These are phyloP conservation scores for Phyllostomus discolor DNA, from an alignment of 2,113 vertebrate species.

Conservation along the genomic window DNA sequence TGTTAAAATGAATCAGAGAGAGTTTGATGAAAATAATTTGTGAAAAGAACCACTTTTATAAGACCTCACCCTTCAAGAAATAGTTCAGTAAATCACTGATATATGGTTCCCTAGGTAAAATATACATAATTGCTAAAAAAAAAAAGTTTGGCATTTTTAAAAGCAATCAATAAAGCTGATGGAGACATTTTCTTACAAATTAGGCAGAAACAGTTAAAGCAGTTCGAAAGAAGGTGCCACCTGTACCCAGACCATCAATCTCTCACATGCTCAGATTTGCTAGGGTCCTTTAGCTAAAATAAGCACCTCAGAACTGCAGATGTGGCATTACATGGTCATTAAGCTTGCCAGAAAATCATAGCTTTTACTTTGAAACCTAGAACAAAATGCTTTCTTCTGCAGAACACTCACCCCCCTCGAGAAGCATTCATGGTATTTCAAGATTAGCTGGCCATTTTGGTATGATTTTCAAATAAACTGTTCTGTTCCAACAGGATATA, in stretches of 20 bases:
- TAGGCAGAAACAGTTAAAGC: conserved; percentile 36
- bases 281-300: conserved; percentile 36
- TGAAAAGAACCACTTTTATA: not conserved
- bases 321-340: conserved; percentile 45
- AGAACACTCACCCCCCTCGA: conserved; percentile 41
- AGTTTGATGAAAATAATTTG: not conserved
- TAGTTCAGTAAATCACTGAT: not conserved
- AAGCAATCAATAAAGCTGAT: conserved; percentile 42
- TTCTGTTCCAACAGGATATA: conserved; percentile 20
- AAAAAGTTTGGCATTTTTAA: not conserved
- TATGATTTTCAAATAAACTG: conserved; percentile 62
- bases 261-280: conserved; percentile 35
- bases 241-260: conserved; percentile 19
- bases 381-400: conserved; percentile 57
- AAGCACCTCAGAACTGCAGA: conserved; percentile 57
- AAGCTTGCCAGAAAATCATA: conserved; percentile 66
- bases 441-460: conserved; percentile 44
- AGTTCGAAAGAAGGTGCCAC: conserved; percentile 15
- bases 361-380: conserved; percentile 59
- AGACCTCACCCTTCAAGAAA: not conserved
- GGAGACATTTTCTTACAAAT: conserved; percentile 23
- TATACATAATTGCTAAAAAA: conserved; percentile 1
- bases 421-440: conserved; percentile 40
- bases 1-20: not conserved
- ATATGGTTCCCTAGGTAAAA: not conserved